A percentile compares a stretch with the other conserved stretches of the same genome.
These are phyloP conservation scores for Anhinga rufa DNA, from an alignment of 2,113 vertebrate genomes.

Conservation along the genomic window DNA sequence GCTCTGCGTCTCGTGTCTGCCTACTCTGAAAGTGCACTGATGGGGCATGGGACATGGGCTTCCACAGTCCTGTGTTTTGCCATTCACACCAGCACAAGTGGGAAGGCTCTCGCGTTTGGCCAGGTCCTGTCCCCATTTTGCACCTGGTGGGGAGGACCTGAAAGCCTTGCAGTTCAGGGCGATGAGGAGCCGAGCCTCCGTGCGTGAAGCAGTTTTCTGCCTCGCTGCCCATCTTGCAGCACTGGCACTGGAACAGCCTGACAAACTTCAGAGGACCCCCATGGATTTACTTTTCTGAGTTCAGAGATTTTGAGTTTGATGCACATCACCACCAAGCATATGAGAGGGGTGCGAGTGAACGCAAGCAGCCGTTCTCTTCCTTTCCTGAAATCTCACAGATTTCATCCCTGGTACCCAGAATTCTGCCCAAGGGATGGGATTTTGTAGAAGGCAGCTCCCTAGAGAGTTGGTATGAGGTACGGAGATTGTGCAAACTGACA, in stretches of 20 bases:
- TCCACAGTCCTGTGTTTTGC: not conserved
- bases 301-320: too few species aligned
- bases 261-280: too few species aligned
- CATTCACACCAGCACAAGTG: not conserved
- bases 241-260: not conserved
- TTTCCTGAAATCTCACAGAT: not conserved
- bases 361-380: not conserved
- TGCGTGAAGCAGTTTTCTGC: rapidly evolving
- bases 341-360: rapidly evolving
- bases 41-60: rapidly evolving
- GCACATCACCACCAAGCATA: not conserved
- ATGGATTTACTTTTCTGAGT: not conserved
- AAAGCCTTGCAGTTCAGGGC: not conserved
- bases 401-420: not conserved
- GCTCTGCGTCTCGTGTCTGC: rapidly evolving
- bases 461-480: not conserved
- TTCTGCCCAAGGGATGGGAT: not conserved
- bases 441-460: not conserved
- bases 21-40: rapidly evolving
- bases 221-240: not conserved
- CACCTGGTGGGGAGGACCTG: not conserved
- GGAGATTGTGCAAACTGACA: not conserved
- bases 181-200: not conserved
- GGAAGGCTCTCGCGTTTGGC: not conserved
- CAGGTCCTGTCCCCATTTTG: not conserved